Evolutionary conservation across 1,140 invertebrate species (phyloP).

Genomic region (Aphelinus atriplicis): DNA sequence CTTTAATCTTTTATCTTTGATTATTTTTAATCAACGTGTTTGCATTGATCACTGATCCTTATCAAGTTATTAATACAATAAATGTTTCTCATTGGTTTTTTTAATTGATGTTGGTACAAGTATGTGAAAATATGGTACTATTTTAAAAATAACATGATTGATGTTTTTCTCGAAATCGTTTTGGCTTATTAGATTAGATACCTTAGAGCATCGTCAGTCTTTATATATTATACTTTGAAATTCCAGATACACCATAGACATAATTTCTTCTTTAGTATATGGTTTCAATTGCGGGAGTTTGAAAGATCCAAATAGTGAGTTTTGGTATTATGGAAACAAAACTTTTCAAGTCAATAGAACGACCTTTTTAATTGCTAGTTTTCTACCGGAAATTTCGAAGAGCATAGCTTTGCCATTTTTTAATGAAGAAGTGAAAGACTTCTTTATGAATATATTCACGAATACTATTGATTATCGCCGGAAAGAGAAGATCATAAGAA

Average conservation of each 20-base stretch:
- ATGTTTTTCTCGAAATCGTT: too few species aligned
- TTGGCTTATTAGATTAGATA: too few species aligned
- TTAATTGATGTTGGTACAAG: too few species aligned
- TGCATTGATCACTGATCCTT: too few species aligned
- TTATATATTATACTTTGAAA: not conserved
- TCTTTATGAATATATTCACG: constrained; percentile 48
- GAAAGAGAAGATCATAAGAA: constrained; percentile 45
- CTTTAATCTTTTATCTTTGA: too few species aligned
- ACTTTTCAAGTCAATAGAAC: not conserved
- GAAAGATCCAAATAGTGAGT: constrained; percentile 47
- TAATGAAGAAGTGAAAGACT: constrained; percentile 41
- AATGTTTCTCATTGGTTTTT: too few species aligned
- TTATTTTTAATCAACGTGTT: too few species aligned
- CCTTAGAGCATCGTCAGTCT: too few species aligned
- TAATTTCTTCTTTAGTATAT: constrained; percentile 69
- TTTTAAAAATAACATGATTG: too few species aligned
- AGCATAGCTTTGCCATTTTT: not conserved
- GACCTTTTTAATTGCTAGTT: not conserved
- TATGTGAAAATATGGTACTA: too few species aligned
- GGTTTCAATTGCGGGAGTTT: constrained; percentile 63
- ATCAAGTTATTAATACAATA: too few species aligned
- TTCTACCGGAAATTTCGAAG: constrained; percentile 1
- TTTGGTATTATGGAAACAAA: constrained; percentile 25
- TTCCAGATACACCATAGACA: constrained; percentile 67
- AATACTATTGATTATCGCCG: constrained; percentile 46